Evolutionary conservation across 2,888 invertebrate species (phyloP).

Genomic region (Ennomos erosarius): DNA sequence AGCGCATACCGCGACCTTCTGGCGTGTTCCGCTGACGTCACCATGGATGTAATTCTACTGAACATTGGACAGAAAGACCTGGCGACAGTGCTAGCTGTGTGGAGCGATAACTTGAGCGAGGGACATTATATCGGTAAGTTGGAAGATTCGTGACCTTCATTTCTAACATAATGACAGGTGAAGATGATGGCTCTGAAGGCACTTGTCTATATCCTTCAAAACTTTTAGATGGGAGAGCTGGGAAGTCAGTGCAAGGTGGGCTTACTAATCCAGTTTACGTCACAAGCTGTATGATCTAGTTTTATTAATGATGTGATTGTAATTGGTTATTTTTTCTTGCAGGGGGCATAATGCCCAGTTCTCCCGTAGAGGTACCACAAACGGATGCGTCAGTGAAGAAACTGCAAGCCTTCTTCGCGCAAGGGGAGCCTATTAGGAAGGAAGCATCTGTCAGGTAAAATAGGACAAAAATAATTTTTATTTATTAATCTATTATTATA

Average conservation of each 20-base stretch:
- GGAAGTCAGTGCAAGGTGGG: too few species aligned
- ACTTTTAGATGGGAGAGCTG: too few species aligned
- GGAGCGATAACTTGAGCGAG: slow-evolving; percentile 89
- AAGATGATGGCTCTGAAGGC: too few species aligned
- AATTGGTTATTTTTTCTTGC: slow-evolving; percentile 10
- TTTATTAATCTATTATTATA: too few species aligned
- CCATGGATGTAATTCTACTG: slow-evolving; percentile 87
- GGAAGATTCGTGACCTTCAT: too few species aligned
- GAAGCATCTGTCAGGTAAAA: slow-evolving; percentile 81
- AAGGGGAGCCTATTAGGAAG: slow-evolving; percentile 87
- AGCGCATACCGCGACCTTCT: slow-evolving; percentile 66
- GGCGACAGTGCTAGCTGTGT: slow-evolving; percentile 89
- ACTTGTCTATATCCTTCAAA: too few species aligned
- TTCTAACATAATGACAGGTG: too few species aligned
- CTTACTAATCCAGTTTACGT: too few species aligned
- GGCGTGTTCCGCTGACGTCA: slow-evolving; percentile 87
- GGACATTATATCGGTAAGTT: slow-evolving; percentile 80
- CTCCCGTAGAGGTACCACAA: slow-evolving; percentile 69
- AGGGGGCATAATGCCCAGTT: slow-evolving; percentile 69
- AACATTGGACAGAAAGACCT: slow-evolving; percentile 91
- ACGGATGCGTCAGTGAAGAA: slow-evolving; percentile 87
- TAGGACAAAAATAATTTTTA: too few species aligned
- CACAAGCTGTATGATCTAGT: too few species aligned
- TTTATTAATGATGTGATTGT: neutral
- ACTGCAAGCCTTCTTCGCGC: slow-evolving; percentile 90